These are phyloP conservation scores for Chlamydotis undulata DNA, from an alignment of 2,113 vertebrate species.

Conservation along the genomic window DNA sequence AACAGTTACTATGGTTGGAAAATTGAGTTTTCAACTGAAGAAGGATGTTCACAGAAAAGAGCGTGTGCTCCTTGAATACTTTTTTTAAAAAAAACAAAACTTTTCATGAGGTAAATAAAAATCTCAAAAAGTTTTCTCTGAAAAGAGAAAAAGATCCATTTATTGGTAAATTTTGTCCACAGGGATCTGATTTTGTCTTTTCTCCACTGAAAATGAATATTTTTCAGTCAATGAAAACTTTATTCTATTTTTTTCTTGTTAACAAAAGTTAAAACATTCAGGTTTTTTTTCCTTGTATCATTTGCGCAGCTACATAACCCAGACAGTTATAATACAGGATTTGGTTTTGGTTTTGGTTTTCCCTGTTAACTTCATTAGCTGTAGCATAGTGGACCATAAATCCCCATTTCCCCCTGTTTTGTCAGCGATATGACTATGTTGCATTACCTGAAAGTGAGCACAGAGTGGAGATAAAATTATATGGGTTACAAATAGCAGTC, in stretches of 20 bases:
- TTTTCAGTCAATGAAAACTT: neutral
- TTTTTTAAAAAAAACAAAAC: no score
- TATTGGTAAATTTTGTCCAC: neutral
- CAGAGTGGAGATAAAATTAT: conserved; percentile 5
- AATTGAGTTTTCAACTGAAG: neutral
- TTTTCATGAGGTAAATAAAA: neutral
- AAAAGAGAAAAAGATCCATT: neutral
- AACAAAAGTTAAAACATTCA: neutral
- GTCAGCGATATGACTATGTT: neutral
- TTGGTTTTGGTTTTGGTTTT: neutral
- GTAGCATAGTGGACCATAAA: neutral
- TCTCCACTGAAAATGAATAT: neutral
- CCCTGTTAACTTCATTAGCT: neutral
- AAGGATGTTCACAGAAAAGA: neutral
- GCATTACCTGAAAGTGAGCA: neutral
- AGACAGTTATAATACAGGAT: neutral
- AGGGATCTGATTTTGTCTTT: neutral
- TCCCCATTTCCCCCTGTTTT: neutral
- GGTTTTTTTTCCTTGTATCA: neutral
- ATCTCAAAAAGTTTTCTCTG: neutral
- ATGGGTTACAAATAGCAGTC: neutral
- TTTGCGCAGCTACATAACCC: neutral
- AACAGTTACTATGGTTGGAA: neutral
- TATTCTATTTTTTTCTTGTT: neutral
- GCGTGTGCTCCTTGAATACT: neutral